Percentiles rank a stretch among this genome's conserved stretches.
Conservation (phyloP, 1,140 invertebrate species). For the Eumeta japonica region DNA sequence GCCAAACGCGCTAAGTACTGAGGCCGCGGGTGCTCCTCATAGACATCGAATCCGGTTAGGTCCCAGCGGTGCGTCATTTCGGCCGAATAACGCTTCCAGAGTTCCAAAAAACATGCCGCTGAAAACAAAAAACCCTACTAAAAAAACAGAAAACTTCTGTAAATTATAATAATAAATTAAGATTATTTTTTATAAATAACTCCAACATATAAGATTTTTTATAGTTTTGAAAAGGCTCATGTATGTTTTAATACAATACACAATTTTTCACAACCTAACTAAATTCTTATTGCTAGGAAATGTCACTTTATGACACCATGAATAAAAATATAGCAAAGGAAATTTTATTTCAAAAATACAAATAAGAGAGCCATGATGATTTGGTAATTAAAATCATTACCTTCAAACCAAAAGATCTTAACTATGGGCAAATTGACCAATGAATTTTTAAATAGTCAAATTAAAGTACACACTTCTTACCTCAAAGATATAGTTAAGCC, state of each 20-base stretch:
- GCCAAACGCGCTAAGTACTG: conserved; percentile 64
- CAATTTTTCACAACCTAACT: background rate
- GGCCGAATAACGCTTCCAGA: conserved; percentile 92
- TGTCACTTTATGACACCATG: no score
- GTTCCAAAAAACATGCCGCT: conserved; percentile 85
- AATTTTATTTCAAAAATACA: no score
- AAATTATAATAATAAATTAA: background rate
- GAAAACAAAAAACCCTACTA: conserved; percentile 22
- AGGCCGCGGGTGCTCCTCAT: conserved; percentile 85
- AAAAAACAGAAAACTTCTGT: background rate
- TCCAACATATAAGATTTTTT: no score
- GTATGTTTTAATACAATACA: background rate
- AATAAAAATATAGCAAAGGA: no score
- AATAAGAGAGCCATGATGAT: no score
- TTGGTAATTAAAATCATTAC: no score
- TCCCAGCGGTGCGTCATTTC: conserved; percentile 92
- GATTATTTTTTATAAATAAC: background rate
- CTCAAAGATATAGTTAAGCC: no score
- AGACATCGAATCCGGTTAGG: conserved; percentile 80
- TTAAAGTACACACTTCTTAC: no score
- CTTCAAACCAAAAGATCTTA: no score
- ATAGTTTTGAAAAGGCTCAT: background rate
- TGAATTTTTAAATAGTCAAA: no score
- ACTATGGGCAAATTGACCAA: no score
- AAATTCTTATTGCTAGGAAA: no score